Evolutionary conservation across 2,888 invertebrate genomes (phyloP), one percentile per base, ranked within the genome.

Genomic region (Eristalis tenax): DNA sequence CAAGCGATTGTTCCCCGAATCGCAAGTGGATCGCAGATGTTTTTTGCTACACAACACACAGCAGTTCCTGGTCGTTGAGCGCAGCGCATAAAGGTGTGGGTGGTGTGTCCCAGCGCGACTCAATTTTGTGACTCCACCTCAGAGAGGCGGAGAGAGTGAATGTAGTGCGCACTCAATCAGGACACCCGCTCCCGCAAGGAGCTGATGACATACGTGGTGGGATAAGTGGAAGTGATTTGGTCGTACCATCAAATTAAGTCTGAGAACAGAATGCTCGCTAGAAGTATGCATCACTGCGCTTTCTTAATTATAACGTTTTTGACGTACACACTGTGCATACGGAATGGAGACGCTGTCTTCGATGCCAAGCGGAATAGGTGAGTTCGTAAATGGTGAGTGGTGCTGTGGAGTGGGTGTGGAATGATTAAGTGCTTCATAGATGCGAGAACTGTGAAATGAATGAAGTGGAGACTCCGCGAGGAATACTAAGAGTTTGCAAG

Each of bases 291-390:
- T 90, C 91, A 91, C 91, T 91, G 92, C 91, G 91, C 91, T 90
- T 90, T 92, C 91, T 91, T 93, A 92, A 92, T 93, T 92, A 93
- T 93, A 90, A 90, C 91, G 90, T 91, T 92, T 91, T 90, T 90
- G 78, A 90, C 90, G 77, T 89, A 90, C 92, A 91, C 91, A 90
- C 88, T 90, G 87, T 91, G 92, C 92, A 93, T 93, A 91, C 91
- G 92, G 90, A 93, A 93, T 89, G 90, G 87, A 81, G 89, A 82
- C 88, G 85, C 87, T 68, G 86, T 78, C 83, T 68, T 81, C 65
- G 78, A 79, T 70, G 80, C 71, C 68, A 75, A 79, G 50, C 71
- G 79, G 63, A 56, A 70, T 43, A 87, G 87, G 87, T 87, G 80
- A 87, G 87, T 86, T 32, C 26, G 59, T 50, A 50, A 50, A 50